Evolutionary conservation across 2,113 vertebrate species (phyloP).

Genomic region (Aspidoscelis tigris): DNA sequence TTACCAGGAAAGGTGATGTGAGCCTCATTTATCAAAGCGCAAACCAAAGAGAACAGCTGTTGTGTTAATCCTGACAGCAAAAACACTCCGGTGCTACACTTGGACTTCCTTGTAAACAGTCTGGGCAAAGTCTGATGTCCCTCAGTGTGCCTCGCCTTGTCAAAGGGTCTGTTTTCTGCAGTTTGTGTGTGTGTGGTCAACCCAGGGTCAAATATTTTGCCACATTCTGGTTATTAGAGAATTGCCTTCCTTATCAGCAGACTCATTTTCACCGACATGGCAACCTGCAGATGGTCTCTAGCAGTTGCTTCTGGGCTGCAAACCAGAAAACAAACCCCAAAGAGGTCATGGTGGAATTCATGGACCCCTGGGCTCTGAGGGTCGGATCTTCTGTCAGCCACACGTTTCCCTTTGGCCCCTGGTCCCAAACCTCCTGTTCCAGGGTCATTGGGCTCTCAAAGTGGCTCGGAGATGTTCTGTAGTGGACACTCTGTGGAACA

Average conservation of each 20-base stretch:
- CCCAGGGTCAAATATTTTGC: neutral
- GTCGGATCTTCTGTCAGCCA: neutral
- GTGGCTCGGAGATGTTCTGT: no score
- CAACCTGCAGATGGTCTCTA: no score
- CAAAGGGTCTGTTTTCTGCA: no score
- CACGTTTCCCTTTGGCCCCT: no score
- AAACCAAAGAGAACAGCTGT: neutral
- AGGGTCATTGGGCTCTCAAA: no score
- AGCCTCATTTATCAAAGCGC: constrained; percentile 59
- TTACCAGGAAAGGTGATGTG: constrained; percentile 48
- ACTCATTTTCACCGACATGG: neutral
- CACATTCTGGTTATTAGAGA: neutral
- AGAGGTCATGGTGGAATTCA: neutral
- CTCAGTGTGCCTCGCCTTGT: rapidly evolving
- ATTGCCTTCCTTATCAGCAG: neutral
- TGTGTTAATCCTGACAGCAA: neutral
- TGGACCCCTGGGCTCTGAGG: neutral
- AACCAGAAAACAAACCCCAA: neutral
- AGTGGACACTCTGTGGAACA: no score
- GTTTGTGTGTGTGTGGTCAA: no score
- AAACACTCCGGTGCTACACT: rapidly evolving
- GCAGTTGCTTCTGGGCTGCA: no score
- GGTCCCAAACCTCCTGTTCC: no score
- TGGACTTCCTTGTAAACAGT: neutral
- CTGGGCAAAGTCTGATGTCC: neutral